Conservation (phyloP, 2,113 vertebrate genomes). For the Cyanistes caeruleus region DNA sequence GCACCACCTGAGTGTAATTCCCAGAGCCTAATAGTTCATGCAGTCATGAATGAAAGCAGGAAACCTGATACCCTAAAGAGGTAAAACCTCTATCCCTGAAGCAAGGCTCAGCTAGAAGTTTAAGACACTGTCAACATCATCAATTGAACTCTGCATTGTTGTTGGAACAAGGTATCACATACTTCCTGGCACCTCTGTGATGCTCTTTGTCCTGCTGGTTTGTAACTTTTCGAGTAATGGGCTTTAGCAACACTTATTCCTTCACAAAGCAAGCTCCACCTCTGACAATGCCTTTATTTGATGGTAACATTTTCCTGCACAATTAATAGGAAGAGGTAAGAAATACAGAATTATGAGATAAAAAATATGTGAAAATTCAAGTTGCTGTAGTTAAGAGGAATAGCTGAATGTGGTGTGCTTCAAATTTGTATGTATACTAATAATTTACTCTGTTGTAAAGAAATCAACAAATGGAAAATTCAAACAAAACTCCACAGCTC, state of each 20-base stretch:
- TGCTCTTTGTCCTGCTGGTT: neutral
- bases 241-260: neutral
- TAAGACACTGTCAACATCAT: fast-evolving
- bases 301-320: neutral
- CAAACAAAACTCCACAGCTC: neutral
- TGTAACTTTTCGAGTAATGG: neutral
- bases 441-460: neutral
- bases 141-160: neutral
- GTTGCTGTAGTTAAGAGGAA: neutral
- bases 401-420: neutral
- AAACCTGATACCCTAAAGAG: neutral
- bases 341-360: neutral
- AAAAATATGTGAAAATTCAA: neutral
- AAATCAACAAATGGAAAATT: neutral
- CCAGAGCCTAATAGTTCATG: neutral
- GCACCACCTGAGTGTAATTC: neutral
- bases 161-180: fast-evolving
- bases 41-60: neutral
- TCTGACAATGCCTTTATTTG: neutral
- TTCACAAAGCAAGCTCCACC: neutral
- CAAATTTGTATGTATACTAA: neutral
- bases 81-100: neutral
- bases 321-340: neutral
- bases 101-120: neutral
- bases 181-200: neutral